Evolutionary conservation across 2,113 vertebrate species (phyloP), one percentile per base, ranked within the genome.

Genomic region (Tursiops truncatus): DNA sequence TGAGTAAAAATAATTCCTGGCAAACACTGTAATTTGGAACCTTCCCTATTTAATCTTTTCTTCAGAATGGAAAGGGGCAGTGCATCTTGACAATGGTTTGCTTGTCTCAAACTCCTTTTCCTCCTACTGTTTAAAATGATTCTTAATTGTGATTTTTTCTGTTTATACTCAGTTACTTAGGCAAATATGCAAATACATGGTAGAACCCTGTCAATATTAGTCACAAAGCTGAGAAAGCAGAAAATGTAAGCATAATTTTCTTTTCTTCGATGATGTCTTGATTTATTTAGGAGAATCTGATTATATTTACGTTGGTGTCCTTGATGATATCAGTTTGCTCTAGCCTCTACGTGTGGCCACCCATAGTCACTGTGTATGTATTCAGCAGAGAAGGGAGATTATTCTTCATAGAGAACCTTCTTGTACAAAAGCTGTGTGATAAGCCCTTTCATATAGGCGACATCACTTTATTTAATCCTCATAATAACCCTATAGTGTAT

Each of bases 201-300:
- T 97, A 92, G 95, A 97, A 97, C 62, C 71, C 89, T 95, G 90
- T 47, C 9, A 73, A 26, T 77, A n/a, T 70, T 88, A 97, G 70
- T 82, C 96, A 96, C 91, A 71, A 95, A 97, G 31, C 94, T 95
- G 70, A 84, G 79, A 97, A 98, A 96, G 97, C 96, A 98, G 96
- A 97, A 97, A 97, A 97, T 86, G 67, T n/a, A 94, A 67, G 62
- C 63, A 31, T n/a, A 8, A 53, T 70, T 31, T 20, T 95, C 63
- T 76, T 77, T 87, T 68, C 60, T 79, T 91, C 76, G 18, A 38
- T 60, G 67, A 70, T 89, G 28, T 4, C 20, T 91, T 68, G 8
- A 92, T 44, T 96, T 80, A 47, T 44, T 70, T 92, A 58, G 94
- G 83, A 97, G 56, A 56, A 41, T 38, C 76, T 76, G 41, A 38